These are phyloP conservation scores for Gobius niger DNA, from an alignment of 2,113 vertebrate genomes.

Conservation along the genomic window DNA sequence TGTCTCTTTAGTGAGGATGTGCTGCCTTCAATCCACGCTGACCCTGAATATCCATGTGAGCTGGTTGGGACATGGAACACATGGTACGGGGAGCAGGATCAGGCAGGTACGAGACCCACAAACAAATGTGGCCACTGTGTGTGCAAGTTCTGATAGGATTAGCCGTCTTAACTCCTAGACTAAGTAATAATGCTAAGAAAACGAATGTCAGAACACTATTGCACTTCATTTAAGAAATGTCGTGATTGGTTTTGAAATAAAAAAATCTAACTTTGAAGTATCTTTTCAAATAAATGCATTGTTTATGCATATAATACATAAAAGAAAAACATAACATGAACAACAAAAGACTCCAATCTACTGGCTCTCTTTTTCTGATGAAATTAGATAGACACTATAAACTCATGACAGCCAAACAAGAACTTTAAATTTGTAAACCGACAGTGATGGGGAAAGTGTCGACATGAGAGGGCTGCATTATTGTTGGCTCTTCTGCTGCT, in stretches of 20 bases:
- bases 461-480: slow-evolving; percentile 38
- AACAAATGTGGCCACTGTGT: neutral
- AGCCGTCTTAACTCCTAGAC: neutral
- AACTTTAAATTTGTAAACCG: neutral
- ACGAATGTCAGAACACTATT: neutral
- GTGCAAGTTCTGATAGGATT: neutral
- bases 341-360: neutral
- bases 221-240: too few species aligned
- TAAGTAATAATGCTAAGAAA: neutral
- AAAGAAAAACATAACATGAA: neutral
- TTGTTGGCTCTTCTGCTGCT: slow-evolving; percentile 58
- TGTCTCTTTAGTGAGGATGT: slow-evolving; percentile 82
- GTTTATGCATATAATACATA: neutral
- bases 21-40: slow-evolving; percentile 88
- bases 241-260: neutral
- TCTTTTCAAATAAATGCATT: neutral
- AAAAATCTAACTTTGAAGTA: neutral
- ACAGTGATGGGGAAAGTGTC: neutral
- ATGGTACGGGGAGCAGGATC: slow-evolving; percentile 99
- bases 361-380: neutral
- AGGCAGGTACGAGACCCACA: slow-evolving; percentile 84
- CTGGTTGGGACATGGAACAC: slow-evolving; percentile 99
- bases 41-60: slow-evolving; percentile 91
- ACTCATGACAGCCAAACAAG: neutral
- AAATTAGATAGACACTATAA: neutral